Conservation (phyloP, 1,140 invertebrate genomes). For the Lasioglossum baleicum region DNA sequence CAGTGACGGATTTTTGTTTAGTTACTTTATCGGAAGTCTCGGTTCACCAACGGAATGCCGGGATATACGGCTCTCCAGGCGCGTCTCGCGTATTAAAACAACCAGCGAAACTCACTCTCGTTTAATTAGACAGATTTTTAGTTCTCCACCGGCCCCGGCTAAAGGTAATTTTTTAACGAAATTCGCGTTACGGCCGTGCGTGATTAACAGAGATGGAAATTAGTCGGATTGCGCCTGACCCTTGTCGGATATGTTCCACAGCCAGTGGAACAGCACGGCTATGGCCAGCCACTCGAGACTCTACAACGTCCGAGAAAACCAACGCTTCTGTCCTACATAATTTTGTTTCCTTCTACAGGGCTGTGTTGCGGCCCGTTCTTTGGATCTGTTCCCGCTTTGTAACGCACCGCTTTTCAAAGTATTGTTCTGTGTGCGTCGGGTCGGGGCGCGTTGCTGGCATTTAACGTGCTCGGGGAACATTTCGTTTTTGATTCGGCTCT, state of each 20-base stretch:
- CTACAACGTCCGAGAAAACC: neutral
- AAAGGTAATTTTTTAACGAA: slow-evolving; percentile 16
- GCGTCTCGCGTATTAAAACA: neutral
- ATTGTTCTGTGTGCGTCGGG: neutral
- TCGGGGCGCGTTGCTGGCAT: no score
- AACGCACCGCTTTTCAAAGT: neutral
- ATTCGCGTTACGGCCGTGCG: neutral
- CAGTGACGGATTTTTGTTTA: neutral
- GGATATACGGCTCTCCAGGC: neutral
- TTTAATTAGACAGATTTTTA: slow-evolving; percentile 23
- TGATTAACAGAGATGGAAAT: slow-evolving; percentile 37
- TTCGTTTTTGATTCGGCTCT: no score
- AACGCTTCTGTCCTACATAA: neutral
- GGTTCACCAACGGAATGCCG: neutral
- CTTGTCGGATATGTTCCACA: neutral
- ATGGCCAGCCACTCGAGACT: slow-evolving; percentile 17
- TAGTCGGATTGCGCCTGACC: slow-evolving; percentile 18
- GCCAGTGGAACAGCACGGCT: neutral
- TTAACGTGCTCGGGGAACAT: no score
- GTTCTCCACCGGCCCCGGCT: no score
- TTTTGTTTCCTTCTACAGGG: neutral
- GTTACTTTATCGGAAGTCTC: neutral
- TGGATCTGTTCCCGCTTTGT: neutral
- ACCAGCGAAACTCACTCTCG: neutral
- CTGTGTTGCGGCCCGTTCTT: neutral